Evolutionary conservation across 2,113 vertebrate genomes (phyloP).

Genomic region (Macaca nemestrina): DNA sequence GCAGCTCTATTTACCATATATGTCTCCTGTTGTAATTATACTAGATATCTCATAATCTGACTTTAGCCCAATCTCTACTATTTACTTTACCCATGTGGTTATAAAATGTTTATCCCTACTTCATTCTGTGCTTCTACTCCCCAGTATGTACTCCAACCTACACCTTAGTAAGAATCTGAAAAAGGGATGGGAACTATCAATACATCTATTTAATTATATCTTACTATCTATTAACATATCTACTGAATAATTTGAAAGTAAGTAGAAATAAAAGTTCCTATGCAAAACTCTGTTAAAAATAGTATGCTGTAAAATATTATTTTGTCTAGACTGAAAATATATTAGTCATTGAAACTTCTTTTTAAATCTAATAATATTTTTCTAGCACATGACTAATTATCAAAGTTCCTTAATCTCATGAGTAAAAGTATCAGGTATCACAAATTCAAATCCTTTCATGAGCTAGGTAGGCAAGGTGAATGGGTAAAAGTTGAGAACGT

Average conservation of each 20-base stretch:
- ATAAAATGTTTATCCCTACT: background rate
- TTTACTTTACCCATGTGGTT: background rate
- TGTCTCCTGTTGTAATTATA: background rate
- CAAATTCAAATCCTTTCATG: constrained; percentile 13
- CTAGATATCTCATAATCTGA: background rate
- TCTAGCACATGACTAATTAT: background rate
- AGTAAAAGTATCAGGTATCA: background rate
- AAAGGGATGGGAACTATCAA: background rate
- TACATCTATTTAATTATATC: background rate
- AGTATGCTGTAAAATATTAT: background rate
- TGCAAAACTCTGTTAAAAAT: background rate
- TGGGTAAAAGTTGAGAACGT: background rate
- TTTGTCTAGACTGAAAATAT: constrained; percentile 3
- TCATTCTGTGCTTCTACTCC: background rate
- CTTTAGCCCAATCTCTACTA: background rate
- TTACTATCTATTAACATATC: background rate
- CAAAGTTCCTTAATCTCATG: background rate
- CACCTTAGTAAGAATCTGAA: background rate
- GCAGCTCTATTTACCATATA: background rate
- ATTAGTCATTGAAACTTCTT: background rate
- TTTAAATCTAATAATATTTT: constrained; percentile 15
- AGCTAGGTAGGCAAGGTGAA: background rate
- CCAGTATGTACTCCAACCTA: background rate
- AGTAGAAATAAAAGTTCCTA: background rate
- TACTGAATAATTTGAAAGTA: constrained; percentile 20